These are phyloP conservation scores for Peromyscus maniculatus DNA, from an alignment of 2,113 vertebrate species.

Conservation along the genomic window DNA sequence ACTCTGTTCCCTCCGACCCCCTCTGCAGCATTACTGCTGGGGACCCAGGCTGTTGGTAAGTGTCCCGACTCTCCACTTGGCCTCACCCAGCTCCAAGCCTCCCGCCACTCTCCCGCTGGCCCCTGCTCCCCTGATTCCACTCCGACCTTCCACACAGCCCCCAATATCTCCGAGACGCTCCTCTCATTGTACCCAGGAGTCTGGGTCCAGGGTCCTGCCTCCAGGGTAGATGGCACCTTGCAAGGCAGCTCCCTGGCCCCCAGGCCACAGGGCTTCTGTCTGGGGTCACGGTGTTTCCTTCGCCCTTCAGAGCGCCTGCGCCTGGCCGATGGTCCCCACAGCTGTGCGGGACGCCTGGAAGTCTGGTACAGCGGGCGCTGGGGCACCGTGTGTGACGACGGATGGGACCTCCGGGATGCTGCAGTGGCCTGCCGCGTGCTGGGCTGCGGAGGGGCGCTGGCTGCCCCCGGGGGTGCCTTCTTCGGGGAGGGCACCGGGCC, in stretches of 20 bases:
- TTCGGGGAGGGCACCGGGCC: constrained; percentile 80
- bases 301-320: constrained; percentile 61
- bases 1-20: not conserved
- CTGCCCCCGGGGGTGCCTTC: constrained; percentile 46
- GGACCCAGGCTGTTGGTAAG: constrained; percentile 82
- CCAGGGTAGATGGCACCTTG: not conserved
- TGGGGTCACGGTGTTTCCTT: not conserved
- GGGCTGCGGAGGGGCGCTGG: constrained; percentile 57
- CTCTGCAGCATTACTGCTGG: constrained; percentile 73
- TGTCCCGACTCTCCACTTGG: not conserved
- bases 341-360: constrained; percentile 13
- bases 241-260: not conserved
- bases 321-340: constrained; percentile 16
- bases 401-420: constrained; percentile 74
- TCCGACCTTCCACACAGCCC: not conserved
- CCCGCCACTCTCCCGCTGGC: not conserved
- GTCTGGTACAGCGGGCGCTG: constrained; percentile 56
- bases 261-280: not conserved
- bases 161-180: too few relatives aligned
- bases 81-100: not conserved
- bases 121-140: not conserved
- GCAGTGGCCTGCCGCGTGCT: constrained; percentile 76
- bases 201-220: too few relatives aligned
- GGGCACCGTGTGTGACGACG: constrained; percentile 79
- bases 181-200: not conserved